Evolutionary conservation across 2,888 invertebrate genomes (phyloP), one percentile per base, ranked within the genome.

Genomic region (Macropis europaea): DNA sequence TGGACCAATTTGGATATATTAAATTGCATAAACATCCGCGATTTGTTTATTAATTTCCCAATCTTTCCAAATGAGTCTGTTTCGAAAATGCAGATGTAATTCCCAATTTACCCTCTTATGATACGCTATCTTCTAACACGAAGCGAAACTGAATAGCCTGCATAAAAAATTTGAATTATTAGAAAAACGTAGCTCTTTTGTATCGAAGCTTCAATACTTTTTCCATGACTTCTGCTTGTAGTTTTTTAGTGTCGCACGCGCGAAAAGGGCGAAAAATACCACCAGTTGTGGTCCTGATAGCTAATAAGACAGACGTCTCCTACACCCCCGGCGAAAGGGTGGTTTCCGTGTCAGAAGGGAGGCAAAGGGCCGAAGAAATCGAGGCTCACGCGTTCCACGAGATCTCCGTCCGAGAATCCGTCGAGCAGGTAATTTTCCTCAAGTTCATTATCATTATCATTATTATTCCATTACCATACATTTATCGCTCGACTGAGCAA

Each of bases 321-420:
- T 78, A 77, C 15, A 73, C 76, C 0, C 88, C 91, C 0, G 94
- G 94, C 1, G 97, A 97, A 89, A 92, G 96, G 63, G 96, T 96
- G 95, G 95, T 96, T n/a, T 91, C 92, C 43, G 90, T 92, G 0
- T 95, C 59, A 75, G 95, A 96, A 82, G 96, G 96, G 0, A 93
- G 94, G 85, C 91, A 93, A 6, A 91, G 95, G 43, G 95, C 95
- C 84, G 93, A 94, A 82, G 95, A 96, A 88, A 94, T 96, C 69
- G 95, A 95, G 67, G 96, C 96, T 85, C 94, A 94, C 15, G 95
- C 95, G 82, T 97, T 96, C 84, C 95, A 96, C 87, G 96, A 96
- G 90, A 95, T 97, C 70, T 96, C 96, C 0, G 96, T 95, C 3
- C 91, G 96, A 63, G 96, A 97, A 89, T 95, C 95, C 86, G 93